Evolutionary conservation across 2,888 invertebrate genomes (phyloP).

Genomic region (Hemicrepidius hirtus): DNA sequence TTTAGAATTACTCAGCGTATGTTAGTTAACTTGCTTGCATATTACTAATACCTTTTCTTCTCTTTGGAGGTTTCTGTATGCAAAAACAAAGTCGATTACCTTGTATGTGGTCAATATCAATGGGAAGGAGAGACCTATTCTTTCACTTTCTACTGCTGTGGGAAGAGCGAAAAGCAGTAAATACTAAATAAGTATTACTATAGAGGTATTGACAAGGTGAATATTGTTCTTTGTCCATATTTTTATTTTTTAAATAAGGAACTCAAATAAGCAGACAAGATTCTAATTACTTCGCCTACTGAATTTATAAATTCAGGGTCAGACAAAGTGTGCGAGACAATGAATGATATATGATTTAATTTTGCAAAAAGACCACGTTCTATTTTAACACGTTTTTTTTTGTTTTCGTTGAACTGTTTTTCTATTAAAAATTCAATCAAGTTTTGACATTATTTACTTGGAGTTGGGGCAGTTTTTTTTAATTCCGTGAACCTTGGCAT

Average conservation of each 20-base stretch:
- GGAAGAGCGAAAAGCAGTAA: slow-evolving; percentile 27
- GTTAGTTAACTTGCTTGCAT: too few relatives aligned
- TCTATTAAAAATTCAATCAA: too few relatives aligned
- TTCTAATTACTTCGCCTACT: slow-evolving; percentile 22
- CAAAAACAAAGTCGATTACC: slow-evolving; percentile 26
- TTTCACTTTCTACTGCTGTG: slow-evolving; percentile 37
- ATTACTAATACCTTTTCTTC: slow-evolving; percentile 4
- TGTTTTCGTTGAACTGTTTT: too few relatives aligned
- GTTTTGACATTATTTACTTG: too few relatives aligned
- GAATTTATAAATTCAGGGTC: slow-evolving; percentile 20
- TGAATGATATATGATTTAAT: too few relatives aligned
- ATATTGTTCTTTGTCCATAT: slow-evolving; percentile 22
- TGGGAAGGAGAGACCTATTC: slow-evolving; percentile 17
- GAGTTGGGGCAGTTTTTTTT: too few relatives aligned
- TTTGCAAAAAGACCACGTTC: too few relatives aligned
- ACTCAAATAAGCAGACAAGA: slow-evolving; percentile 6
- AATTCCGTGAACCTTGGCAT: too few relatives aligned
- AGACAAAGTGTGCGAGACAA: background rate
- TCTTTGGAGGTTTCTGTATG: slow-evolving; percentile 17
- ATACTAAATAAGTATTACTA: background rate
- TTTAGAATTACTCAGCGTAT: too few relatives aligned
- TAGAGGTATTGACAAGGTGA: slow-evolving; percentile 24
- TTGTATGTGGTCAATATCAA: slow-evolving; percentile 43
- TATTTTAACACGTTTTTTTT: too few relatives aligned
- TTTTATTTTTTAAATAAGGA: slow-evolving; percentile 20